Evolutionary conservation across 2,113 vertebrate species (phyloP), one percentile per base, ranked within the genome.

Genomic region (Dolichotis patagonum): DNA sequence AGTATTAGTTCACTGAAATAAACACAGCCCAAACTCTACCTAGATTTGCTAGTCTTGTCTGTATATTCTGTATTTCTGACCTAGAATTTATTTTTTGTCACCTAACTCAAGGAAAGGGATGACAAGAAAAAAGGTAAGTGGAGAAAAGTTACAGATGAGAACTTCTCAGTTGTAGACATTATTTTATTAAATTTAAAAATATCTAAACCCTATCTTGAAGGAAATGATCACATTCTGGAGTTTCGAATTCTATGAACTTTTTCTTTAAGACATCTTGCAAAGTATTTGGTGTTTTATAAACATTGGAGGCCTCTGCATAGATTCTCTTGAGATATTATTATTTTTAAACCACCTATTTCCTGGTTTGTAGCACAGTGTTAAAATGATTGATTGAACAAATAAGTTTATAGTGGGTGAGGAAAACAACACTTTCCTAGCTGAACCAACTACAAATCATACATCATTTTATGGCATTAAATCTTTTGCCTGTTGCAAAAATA

Each of bases 331-430:
- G 65, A 43, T 78, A 46, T 95, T 93, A 80, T 92, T 94, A n/a
- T 97, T 95, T 95, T 83, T 67, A 94, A 96, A 91, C 28, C 22
- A 93, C 60, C 26, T 73, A 85, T 84, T 97, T 95, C 80, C 73
- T 94, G 54, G 32, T 90, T 77, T 97, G 46, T 56, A 94, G 58
- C 26, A 78, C 63, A 73, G 17, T 63, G 84, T 93, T 93, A 96
- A 89, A 93, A 95, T 96, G 95, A 98, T 52, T 73, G 87, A 97
- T 89, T 95, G 94, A 86, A 62, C 86, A 95, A 95, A 78, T 96
- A 90, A 92, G 93, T 90, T 96, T 41, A 69, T 38, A 71, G 81
- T 71, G 78, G 88, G 75, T 85, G 73, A 96, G 30, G 65, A 63
- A 90, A 96, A 84, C 71, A 85, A 67, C 1, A 0, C 65, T 93